Conservation (phyloP, 2,113 vertebrate species). For the Atrichornis clamosus region DNA sequence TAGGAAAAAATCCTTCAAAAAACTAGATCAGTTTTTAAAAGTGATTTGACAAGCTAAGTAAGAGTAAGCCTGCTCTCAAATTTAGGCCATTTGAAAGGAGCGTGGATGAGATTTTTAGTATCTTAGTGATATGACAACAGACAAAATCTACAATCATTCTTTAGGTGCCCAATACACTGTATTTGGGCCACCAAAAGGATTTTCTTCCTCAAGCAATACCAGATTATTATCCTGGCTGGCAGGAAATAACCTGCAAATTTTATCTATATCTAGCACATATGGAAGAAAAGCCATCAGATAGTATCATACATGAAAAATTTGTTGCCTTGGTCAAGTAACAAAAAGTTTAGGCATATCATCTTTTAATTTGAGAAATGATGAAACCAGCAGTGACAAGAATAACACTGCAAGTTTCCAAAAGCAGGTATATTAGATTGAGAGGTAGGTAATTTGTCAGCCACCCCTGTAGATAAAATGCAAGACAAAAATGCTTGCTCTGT, state of each 20-base stretch:
- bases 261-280: background rate
- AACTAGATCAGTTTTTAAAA: background rate
- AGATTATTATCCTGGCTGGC: background rate
- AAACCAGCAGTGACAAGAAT: conserved; percentile 18
- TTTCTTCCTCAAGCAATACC: background rate
- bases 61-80: background rate
- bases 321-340: conserved; percentile 1
- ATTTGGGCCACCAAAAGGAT: background rate
- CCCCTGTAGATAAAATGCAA: background rate
- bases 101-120: background rate
- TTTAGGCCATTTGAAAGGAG: background rate
- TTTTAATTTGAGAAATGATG: conserved; percentile 49
- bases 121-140: background rate
- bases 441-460: conserved; percentile 13
- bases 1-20: background rate
- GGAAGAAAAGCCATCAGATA: background rate
- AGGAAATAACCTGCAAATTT: conserved; percentile 4
- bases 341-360: background rate
- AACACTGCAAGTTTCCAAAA: conserved; percentile 1
- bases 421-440: background rate
- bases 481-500: background rate
- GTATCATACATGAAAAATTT: conserved; percentile 8
- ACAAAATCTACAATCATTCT: background rate
- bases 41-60: background rate
- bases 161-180: background rate